Evolutionary conservation across 2,113 vertebrate species (phyloP).

Genomic region (Callipepla squamata): DNA sequence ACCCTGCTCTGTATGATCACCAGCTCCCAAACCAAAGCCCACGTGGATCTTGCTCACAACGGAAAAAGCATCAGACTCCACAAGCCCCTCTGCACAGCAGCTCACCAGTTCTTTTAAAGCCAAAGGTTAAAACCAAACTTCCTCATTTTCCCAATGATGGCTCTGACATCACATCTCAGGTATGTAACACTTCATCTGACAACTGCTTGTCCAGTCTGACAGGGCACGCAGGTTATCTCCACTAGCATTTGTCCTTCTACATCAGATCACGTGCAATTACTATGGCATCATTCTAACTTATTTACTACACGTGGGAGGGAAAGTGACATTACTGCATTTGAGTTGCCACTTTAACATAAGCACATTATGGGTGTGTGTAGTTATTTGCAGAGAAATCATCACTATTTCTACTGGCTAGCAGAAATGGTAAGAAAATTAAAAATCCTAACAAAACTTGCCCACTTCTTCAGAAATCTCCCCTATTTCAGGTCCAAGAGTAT

Average conservation of each 20-base stretch:
- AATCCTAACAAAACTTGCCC: neutral
- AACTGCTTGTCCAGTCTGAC: constrained; percentile 28
- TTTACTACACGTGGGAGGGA: neutral
- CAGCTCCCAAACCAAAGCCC: fast-evolving
- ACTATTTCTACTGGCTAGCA: neutral
- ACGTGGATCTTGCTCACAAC: neutral
- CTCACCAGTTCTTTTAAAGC: neutral
- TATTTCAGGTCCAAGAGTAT: neutral
- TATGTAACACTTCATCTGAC: neutral
- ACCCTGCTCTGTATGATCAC: too few species aligned
- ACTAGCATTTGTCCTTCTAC: constrained; percentile 1
- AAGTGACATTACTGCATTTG: constrained; percentile 3
- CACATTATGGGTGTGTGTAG: neutral
- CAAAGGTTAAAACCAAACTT: neutral
- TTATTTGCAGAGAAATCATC: constrained; percentile 20
- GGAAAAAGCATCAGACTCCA: neutral
- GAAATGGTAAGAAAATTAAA: neutral
- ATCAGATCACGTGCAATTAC: neutral
- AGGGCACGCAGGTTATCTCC: neutral
- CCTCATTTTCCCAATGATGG: neutral
- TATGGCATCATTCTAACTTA: constrained; percentile 3
- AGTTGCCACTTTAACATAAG: constrained; percentile 22
- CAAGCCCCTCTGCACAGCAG: neutral
- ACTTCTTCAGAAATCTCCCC: neutral
- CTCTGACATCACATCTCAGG: constrained; percentile 2